These are phyloP conservation scores for Tethea ocularis DNA, from an alignment of 2,888 invertebrate genomes.

Conservation along the genomic window DNA sequence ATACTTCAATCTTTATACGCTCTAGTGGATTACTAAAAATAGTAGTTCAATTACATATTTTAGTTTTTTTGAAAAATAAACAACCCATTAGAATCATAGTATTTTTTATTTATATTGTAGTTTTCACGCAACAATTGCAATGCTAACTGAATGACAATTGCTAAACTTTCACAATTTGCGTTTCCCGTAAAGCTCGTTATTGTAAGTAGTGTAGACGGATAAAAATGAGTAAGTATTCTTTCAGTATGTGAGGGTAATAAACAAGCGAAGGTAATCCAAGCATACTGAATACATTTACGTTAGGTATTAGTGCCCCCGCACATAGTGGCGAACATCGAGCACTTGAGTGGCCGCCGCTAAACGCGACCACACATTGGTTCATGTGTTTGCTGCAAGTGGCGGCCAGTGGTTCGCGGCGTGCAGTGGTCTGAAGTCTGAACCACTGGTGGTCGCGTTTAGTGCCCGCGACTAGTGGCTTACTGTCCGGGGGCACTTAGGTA, in stretches of 20 bases:
- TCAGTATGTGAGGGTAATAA: background rate
- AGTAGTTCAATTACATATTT: background rate
- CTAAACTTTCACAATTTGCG: background rate
- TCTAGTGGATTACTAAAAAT: background rate
- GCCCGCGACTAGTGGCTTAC: too few species aligned
- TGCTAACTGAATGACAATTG: background rate
- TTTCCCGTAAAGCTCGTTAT: background rate
- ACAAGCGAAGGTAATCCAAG: background rate
- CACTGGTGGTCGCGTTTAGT: too few species aligned
- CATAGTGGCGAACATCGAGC: too few species aligned
- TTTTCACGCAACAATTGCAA: constrained; percentile 2
- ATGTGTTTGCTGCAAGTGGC: too few species aligned
- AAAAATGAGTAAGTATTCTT: too few species aligned
- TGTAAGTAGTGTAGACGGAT: background rate
- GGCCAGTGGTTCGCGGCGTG: too few species aligned
- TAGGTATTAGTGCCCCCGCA: too few species aligned
- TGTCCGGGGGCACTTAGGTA: too few species aligned
- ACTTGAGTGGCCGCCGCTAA: too few species aligned
- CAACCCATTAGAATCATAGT: background rate
- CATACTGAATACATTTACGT: background rate
- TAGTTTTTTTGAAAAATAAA: background rate
- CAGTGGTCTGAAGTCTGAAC: too few species aligned
- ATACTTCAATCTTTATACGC: background rate
- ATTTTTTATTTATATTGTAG: background rate
- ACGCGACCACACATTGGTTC: too few species aligned